Percentiles rank a stretch among this genome's conserved stretches.
Evolutionary conservation across 2,888 invertebrate genomes (phyloP).

Genomic region (Caenorhabditis zanzibari): DNA sequence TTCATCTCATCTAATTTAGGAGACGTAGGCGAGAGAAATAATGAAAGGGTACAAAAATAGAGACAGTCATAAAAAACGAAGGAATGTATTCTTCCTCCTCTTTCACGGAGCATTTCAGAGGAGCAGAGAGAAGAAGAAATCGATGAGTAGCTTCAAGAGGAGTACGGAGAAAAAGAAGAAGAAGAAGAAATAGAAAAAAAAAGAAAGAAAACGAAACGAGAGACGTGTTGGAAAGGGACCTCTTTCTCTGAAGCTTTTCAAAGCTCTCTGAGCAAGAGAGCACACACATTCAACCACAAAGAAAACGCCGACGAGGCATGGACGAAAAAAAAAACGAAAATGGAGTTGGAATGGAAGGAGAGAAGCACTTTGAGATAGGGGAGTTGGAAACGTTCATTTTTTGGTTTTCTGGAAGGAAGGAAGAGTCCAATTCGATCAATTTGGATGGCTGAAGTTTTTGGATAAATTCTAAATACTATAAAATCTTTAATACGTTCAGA

Average conservation of each 20-base stretch:
- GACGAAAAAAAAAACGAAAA: slow-evolving; percentile 29
- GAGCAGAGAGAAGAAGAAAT: slow-evolving; percentile 43
- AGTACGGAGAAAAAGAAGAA: slow-evolving; percentile 25
- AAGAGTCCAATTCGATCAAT: slow-evolving; percentile 48
- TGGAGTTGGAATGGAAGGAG: background rate
- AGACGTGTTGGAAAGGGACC: slow-evolving; percentile 30
- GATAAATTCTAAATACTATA: no score
- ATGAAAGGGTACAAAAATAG: slow-evolving; percentile 13
- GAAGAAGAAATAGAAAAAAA: slow-evolving; percentile 26
- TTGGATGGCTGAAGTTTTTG: background rate
- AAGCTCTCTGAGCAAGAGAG: slow-evolving; percentile 23
- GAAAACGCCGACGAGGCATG: slow-evolving; percentile 22
- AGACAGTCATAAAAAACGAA: slow-evolving; percentile 32
- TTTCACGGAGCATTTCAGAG: slow-evolving; percentile 1
- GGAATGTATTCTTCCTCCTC: slow-evolving; percentile 13
- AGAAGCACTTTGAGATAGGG: slow-evolving; percentile 23
- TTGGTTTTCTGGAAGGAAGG: background rate
- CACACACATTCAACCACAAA: slow-evolving; percentile 29
- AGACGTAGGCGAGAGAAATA: background rate
- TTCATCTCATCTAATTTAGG: slow-evolving; percentile 7
- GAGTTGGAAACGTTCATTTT: slow-evolving; percentile 52
- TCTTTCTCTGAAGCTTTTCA: slow-evolving; percentile 10
- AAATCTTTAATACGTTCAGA: no score
- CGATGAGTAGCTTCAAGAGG: slow-evolving; percentile 43
- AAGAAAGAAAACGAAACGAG: slow-evolving; percentile 49